These are phyloP conservation scores for Cyrtonyx montezumae DNA, from an alignment of 2,113 vertebrate genomes.

Conservation along the genomic window DNA sequence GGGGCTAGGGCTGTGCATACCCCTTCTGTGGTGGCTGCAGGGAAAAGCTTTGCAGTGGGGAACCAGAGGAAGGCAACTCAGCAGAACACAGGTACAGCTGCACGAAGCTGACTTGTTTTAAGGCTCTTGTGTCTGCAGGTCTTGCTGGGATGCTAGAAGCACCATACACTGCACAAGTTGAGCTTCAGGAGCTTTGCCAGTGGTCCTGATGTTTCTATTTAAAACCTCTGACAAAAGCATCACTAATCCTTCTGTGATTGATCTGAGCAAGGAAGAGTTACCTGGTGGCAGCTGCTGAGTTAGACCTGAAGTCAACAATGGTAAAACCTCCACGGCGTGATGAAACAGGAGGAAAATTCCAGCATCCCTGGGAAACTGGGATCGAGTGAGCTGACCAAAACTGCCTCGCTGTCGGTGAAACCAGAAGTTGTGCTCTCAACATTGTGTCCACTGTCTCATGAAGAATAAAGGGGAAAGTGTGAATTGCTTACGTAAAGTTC, in stretches of 20 bases:
- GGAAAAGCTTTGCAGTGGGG: background rate
- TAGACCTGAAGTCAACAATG: background rate
- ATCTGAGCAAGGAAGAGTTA: background rate
- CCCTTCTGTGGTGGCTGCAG: background rate
- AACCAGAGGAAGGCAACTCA: background rate
- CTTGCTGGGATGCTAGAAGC: background rate
- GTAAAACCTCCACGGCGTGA: background rate
- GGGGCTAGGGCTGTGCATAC: background rate
- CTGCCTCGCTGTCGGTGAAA: background rate
- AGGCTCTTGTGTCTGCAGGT: background rate
- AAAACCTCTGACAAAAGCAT: background rate
- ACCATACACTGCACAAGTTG: accelerated
- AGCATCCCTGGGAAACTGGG: background rate
- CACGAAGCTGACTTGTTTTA: background rate
- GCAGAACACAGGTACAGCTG: background rate
- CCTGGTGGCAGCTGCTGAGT: background rate
- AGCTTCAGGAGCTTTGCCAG: background rate
- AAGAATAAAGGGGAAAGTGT: background rate
- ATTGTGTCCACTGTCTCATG: background rate
- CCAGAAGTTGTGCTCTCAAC: background rate
- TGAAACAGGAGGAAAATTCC: background rate
- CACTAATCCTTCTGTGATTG: background rate
- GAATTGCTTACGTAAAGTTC: background rate
- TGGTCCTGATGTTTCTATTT: background rate
- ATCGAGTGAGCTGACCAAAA: background rate